phyloP scores from a whole-genome alignment of 2,797 vertebrate species.

The Petrocephalus schoutedeni region DNA sequence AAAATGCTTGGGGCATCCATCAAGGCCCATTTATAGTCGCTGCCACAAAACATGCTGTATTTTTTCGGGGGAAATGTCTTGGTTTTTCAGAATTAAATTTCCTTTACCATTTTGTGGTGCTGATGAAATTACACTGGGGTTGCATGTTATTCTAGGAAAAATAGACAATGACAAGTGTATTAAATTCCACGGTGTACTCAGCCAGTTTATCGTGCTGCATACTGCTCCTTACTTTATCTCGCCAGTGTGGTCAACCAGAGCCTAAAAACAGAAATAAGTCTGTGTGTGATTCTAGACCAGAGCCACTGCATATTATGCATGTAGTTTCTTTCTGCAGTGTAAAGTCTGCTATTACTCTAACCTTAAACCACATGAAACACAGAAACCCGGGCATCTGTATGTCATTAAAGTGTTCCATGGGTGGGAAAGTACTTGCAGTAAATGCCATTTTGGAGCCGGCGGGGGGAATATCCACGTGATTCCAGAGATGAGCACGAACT shows the following conservation, averaged over 20 bases:
- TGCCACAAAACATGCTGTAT: not conserved
- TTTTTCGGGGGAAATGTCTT: not conserved
- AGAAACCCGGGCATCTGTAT: not conserved
- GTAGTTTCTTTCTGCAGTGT: not conserved
- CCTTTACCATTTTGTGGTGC: not conserved
- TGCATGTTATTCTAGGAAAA: not conserved
- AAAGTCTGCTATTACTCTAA: not conserved
- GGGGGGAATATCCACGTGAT: not conserved
- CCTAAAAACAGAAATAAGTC: not conserved
- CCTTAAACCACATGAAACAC: not conserved
- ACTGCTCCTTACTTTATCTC: not conserved
- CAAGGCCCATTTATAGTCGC: not conserved
- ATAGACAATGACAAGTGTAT: not conserved
- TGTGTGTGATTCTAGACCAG: not conserved
- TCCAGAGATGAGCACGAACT: not conserved
- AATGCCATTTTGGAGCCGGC: not conserved
- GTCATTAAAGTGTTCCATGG: not conserved
- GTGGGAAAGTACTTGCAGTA: not conserved
- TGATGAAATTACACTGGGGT: not conserved
- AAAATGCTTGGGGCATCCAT: not conserved
- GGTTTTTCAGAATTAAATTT: not conserved
- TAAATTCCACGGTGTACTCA: not conserved
- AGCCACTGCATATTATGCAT: not conserved
- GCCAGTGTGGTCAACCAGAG: not conserved
- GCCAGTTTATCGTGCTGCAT: not conserved